These are phyloP conservation scores for Scaptomyza montana DNA, from an alignment of 1,140 invertebrate species.

Conservation along the genomic window DNA sequence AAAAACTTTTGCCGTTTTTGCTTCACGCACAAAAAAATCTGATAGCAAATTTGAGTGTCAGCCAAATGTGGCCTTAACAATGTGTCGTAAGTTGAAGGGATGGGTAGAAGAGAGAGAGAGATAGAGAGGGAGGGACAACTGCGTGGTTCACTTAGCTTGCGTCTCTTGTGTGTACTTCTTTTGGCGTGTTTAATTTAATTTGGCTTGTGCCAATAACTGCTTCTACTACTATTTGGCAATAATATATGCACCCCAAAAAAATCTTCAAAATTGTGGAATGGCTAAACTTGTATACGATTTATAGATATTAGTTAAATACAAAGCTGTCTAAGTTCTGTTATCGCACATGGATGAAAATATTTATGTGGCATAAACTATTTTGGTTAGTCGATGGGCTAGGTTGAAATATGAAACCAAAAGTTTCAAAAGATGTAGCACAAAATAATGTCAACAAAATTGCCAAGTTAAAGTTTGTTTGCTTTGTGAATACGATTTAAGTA, in stretches of 20 bases:
- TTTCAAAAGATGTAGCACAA: not conserved
- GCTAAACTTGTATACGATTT: constrained; percentile 43
- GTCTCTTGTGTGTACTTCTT: constrained; percentile 30
- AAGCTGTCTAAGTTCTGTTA: constrained; percentile 45
- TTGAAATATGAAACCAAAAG: constrained; percentile 1
- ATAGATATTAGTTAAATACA: constrained; percentile 68
- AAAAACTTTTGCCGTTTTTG: constrained; percentile 54
- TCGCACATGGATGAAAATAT: constrained; percentile 35
- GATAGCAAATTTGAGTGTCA: constrained; percentile 78
- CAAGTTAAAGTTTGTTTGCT: no score
- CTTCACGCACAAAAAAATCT: constrained; percentile 61
- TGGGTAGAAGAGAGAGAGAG: not conserved
- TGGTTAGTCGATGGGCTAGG: not conserved
- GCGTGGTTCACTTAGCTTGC: not conserved
- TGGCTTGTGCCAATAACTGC: constrained; percentile 23
- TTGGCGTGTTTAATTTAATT: constrained; percentile 52
- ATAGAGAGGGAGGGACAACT: not conserved
- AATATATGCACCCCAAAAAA: constrained; percentile 66
- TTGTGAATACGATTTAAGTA: not conserved
- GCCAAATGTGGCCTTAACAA: constrained; percentile 73
- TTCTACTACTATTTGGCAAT: constrained; percentile 35
- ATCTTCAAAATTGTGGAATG: constrained; percentile 27
- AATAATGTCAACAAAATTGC: no score
- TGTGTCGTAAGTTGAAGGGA: constrained; percentile 34
- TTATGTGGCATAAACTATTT: constrained; percentile 18